Evolutionary conservation across 2,888 invertebrate species (phyloP).

Genomic region (Drosophila kuntzei): DNA sequence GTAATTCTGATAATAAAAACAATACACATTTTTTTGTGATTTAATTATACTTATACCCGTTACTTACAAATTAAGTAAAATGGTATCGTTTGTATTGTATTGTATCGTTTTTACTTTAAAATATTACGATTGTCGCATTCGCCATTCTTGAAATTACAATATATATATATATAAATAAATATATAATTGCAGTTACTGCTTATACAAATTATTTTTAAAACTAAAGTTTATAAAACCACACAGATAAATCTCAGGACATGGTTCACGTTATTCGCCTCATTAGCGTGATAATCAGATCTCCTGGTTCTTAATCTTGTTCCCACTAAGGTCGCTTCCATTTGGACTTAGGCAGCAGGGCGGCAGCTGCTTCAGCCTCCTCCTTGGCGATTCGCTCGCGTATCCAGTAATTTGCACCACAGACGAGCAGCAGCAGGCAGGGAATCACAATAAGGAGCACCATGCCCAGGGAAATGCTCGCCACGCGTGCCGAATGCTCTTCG

Average conservation of each 20-base stretch:
- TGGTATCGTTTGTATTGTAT: no score
- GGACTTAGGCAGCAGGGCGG: slow-evolving; percentile 59
- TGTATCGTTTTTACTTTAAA: no score
- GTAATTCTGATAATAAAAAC: no score
- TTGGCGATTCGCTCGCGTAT: slow-evolving; percentile 86
- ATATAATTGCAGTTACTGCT: neutral
- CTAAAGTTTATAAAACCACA: neutral
- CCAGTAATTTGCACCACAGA: slow-evolving; percentile 89
- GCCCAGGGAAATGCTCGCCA: slow-evolving; percentile 91
- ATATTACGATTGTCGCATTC: no score
- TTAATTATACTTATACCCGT: no score
- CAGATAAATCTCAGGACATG: neutral
- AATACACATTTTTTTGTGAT: no score
- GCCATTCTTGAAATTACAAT: no score
- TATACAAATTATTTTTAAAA: neutral
- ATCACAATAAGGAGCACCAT: slow-evolving; percentile 91
- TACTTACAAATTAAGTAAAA: no score
- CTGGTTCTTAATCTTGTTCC: slow-evolving; percentile 19
- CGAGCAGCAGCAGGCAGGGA: slow-evolving; percentile 90
- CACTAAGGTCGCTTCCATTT: slow-evolving; percentile 38
- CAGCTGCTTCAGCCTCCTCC: slow-evolving; percentile 79
- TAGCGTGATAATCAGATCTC: slow-evolving; percentile 63
- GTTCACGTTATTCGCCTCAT: slow-evolving; percentile 50
- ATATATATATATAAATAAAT: slow-evolving; percentile 13
- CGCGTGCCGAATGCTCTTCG: slow-evolving; percentile 91